These are phyloP conservation scores for Thomomys bottae DNA, from an alignment of 2,113 vertebrate genomes.

Conservation along the genomic window DNA sequence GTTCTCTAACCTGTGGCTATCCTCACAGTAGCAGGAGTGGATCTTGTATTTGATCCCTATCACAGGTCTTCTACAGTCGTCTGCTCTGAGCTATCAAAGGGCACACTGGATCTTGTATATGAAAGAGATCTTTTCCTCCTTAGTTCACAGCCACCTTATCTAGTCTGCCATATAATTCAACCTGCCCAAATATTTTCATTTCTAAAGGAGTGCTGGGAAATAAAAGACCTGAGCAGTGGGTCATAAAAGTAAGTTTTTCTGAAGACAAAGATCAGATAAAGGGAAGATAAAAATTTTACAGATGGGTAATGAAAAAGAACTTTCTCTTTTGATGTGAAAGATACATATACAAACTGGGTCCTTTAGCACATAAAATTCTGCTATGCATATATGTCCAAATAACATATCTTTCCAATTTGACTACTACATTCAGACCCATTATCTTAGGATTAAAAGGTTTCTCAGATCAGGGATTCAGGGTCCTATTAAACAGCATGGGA, in stretches of 20 bases:
- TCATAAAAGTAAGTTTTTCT: not conserved
- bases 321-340: conserved; percentile 20
- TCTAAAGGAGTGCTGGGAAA: not conserved
- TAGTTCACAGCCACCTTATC: not conserved
- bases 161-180: not conserved
- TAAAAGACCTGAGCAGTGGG: not conserved
- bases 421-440: not conserved
- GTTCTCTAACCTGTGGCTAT: not conserved
- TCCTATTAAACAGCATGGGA: not conserved
- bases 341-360: not conserved
- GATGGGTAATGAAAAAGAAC: not conserved
- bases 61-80: too few species aligned
- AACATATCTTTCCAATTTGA: not conserved
- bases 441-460: not conserved
- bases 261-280: not conserved
- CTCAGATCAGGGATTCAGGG: not conserved
- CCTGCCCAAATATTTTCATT: not conserved
- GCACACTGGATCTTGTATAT: not conserved
- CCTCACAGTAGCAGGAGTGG: not conserved
- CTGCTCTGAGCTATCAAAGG: too few species aligned
- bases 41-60: not conserved
- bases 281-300: not conserved
- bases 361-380: not conserved
- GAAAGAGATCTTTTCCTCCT: not conserved
- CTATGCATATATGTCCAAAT: not conserved